These are phyloP conservation scores for Linurgus olivaceus DNA, from an alignment of 2,797 vertebrate genomes.

Conservation along the genomic window DNA sequence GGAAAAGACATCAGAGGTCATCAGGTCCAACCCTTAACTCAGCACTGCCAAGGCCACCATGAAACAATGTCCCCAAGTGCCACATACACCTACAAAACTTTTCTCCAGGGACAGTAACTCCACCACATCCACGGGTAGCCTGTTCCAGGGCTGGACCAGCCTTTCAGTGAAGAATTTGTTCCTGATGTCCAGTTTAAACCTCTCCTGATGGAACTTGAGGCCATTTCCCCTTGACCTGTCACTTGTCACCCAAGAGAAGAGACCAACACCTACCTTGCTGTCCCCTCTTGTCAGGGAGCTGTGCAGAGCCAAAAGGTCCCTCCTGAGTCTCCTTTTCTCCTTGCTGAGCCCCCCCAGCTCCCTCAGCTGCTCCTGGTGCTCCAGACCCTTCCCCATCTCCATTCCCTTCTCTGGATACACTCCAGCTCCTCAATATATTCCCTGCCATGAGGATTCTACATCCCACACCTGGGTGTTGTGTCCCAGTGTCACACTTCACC, in stretches of 20 bases:
- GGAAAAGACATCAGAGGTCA: neutral
- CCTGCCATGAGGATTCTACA: neutral
- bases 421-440: neutral
- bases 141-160: neutral
- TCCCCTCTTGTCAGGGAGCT: accelerated
- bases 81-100: neutral
- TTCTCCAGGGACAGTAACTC: neutral
- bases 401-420: accelerated
- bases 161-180: neutral
- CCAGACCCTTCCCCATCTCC: neutral
- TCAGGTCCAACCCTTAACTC: neutral
- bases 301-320: neutral
- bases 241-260: neutral
- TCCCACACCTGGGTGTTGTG: neutral
- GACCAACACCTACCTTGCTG: neutral
- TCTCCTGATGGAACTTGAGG: neutral
- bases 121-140: accelerated
- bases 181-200: neutral
- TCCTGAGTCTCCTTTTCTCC: neutral
- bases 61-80: neutral
- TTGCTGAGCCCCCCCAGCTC: neutral
- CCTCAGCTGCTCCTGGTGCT: neutral
- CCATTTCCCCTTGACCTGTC: accelerated
- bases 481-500: neutral
- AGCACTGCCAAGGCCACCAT: neutral